These are phyloP conservation scores for Lacerta viridis DNA, from an alignment of 2,797 vertebrate genomes.

Conservation along the genomic window DNA sequence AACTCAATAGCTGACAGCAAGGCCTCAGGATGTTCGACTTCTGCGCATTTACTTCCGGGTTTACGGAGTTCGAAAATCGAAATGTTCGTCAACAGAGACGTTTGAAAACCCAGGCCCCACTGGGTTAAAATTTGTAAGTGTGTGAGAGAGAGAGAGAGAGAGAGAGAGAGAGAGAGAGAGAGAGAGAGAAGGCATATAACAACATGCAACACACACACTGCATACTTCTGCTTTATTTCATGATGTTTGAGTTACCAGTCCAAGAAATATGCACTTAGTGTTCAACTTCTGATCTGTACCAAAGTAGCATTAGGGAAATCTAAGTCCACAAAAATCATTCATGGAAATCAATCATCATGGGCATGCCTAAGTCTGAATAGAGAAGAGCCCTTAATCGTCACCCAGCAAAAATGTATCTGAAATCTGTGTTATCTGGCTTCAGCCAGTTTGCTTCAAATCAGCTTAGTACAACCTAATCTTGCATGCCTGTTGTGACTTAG, in stretches of 20 bases:
- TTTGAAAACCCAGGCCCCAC: no score
- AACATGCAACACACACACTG: not conserved
- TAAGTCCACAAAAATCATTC: not conserved
- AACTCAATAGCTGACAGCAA: no score
- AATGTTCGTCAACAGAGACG: no score
- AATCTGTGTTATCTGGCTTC: slow-evolving; percentile 47
- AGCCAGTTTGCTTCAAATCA: slow-evolving; percentile 64
- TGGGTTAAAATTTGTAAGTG: not conserved
- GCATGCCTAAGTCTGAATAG: slow-evolving; percentile 28
- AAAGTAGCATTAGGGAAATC: not conserved
- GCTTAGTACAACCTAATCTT: slow-evolving; percentile 67
- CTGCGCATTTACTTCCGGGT: no score
- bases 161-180: no score
- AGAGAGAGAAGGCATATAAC: not conserved
- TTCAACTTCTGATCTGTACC: not conserved
- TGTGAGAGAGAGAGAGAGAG: no score
- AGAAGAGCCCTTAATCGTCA: no score
- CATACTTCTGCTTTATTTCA: not conserved
- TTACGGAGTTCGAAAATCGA: no score
- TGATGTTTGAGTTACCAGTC: slow-evolving; percentile 24
- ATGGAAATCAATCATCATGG: not conserved
- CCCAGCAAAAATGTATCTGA: slow-evolving; percentile 28
- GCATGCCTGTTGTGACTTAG: slow-evolving; percentile 52
- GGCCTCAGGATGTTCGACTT: no score
- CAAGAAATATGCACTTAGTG: slow-evolving; percentile 35